phyloP scores from a whole-genome alignment of 2,113 vertebrate species.

The Bothrops jararaca region DNA sequence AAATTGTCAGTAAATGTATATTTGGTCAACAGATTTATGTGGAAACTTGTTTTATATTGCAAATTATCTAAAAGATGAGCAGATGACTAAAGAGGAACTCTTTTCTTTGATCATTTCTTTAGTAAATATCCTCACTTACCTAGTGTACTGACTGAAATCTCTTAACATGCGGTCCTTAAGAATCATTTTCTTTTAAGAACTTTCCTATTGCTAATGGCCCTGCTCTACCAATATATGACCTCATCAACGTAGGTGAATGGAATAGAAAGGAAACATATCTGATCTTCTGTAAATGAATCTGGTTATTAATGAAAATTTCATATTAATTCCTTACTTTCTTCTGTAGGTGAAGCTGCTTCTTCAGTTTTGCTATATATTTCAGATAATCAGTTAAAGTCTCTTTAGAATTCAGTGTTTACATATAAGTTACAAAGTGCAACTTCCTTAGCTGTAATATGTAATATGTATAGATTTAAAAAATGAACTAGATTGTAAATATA shows the following conservation, averaged over 20 bases:
- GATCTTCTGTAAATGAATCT: slow-evolving; percentile 28
- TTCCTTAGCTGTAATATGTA: slow-evolving; percentile 5
- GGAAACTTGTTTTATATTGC: slow-evolving; percentile 51
- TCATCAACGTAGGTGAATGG: slow-evolving; percentile 5
- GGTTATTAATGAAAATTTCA: slow-evolving; percentile 11
- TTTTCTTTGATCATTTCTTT: slow-evolving; percentile 40
- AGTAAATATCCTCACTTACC: slow-evolving; percentile 14
- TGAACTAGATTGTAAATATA: slow-evolving; percentile 38
- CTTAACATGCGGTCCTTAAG: not conserved
- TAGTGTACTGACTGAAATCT: slow-evolving; percentile 34
- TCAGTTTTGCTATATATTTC: slow-evolving; percentile 32
- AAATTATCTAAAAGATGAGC: slow-evolving; percentile 53
- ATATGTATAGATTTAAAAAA: slow-evolving; percentile 38
- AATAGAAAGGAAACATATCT: not conserved
- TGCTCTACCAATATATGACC: not conserved
- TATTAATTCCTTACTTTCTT: slow-evolving; percentile 28
- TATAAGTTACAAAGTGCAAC: slow-evolving; percentile 8
- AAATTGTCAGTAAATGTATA: slow-evolving; percentile 42
- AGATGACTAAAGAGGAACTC: slow-evolving; percentile 38
- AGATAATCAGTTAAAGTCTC: slow-evolving; percentile 26
- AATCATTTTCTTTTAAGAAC: slow-evolving; percentile 43
- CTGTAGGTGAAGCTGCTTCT: slow-evolving; percentile 23
- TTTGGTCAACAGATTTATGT: slow-evolving; percentile 34
- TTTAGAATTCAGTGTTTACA: slow-evolving; percentile 38
- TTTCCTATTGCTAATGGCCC: slow-evolving; percentile 16